Base-by-base conservation (phyloP, 2,797 vertebrate genomes). In the Hippoglossus hippoglossus region DNA sequence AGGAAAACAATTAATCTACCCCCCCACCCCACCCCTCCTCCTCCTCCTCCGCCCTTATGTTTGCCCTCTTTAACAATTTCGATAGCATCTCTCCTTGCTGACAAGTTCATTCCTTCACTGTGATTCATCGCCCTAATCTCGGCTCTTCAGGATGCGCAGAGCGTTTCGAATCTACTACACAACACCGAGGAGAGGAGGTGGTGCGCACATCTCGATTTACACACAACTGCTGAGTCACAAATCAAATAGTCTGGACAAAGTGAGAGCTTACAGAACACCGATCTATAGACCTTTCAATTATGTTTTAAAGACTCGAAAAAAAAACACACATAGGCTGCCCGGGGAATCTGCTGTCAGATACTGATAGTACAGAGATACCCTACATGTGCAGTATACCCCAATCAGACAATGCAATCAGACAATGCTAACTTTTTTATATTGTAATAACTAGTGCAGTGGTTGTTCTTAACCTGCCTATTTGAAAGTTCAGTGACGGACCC, bases 81-180 rank as follows among this genome's bases (percentile, higher is more conserved):
- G 69, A 86, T 84, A 88, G 58, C 81, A 87, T 87, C 84, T 89
- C 81, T 80, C 80, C 88, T 81, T 86, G 63, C 47, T 9, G 71
- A 86, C 87, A 81, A 84, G 73, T 79, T 79, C 64, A 86, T 85
- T 88, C 73, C 73, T 81, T 79, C 79, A 53, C 58, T 22, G 67
- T 89, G 90, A 92, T 84, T 88, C 82, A 91, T 87, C 10, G 69
- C 52, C 62, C 77, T 84, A 79, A 88, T 89, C 80, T 82, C 54
- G 52, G 70, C 73, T 80, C 60, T 39, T 85, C 36, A 2, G 80
- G 81, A 86, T 71, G 77, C 71, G 36, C 55, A n/a, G 13, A 28
- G 82, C 54, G 13, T 81, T 74, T 74, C 25, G 21, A 61, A 76
- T 54, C 31, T 2, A 31, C 59, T 16, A 61, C 66, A 28, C 39